Conservation (phyloP, 1,140 invertebrate genomes). For the Caenorhabditis brenneri region DNA sequence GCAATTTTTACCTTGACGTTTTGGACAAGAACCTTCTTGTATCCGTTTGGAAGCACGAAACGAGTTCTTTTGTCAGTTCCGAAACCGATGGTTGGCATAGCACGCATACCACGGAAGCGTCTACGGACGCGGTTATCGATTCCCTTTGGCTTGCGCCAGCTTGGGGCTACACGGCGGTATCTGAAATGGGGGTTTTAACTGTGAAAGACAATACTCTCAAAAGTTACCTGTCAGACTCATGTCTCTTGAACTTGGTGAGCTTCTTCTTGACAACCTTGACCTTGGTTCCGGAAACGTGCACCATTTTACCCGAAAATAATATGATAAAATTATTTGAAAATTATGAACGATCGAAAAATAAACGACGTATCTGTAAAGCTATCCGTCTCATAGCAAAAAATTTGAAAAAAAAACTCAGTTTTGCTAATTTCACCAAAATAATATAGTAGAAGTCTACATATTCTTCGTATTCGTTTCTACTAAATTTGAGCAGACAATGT, state of each 20-base stretch:
- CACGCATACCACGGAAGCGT: conserved; percentile 95
- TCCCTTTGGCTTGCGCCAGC: conserved; percentile 93
- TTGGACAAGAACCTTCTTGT: conserved; percentile 87
- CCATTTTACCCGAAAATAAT: conserved; percentile 57
- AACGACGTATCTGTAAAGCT: no score
- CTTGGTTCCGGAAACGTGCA: conserved; percentile 54
- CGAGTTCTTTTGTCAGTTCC: conserved; percentile 84
- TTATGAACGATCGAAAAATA: neutral
- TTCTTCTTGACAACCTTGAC: conserved; percentile 58
- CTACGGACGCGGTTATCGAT: conserved; percentile 99
- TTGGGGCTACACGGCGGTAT: conserved; percentile 73
- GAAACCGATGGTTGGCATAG: conserved; percentile 99
- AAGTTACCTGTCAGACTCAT: conserved; percentile 57
- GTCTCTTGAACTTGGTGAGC: conserved; percentile 57
- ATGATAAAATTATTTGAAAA: neutral
- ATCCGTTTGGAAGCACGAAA: conserved; percentile 95
- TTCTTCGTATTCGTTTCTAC: no score
- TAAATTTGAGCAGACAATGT: no score
- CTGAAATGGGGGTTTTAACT: conserved; percentile 31
- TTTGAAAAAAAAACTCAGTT: no score
- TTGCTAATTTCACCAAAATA: no score
- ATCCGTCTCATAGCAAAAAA: no score
- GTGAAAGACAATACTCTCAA: neutral
- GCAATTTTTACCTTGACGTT: conserved; percentile 80
- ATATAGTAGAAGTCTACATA: no score